phyloP scores from a whole-genome alignment of 1,140 invertebrate species.

The Homarus americanus region DNA sequence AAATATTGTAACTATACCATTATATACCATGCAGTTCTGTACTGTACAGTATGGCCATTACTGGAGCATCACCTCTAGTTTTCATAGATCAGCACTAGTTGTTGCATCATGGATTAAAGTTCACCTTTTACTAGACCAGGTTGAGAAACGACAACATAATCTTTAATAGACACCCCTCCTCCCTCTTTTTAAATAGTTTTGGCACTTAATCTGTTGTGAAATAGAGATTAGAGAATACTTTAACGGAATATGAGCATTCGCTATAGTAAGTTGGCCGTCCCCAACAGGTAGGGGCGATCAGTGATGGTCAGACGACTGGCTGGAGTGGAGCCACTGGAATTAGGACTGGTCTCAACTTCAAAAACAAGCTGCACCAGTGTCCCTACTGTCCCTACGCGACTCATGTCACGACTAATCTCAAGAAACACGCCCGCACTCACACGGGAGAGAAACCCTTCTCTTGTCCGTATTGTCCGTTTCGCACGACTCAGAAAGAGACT shows the following conservation, averaged over 20 bases:
- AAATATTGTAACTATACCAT: no score
- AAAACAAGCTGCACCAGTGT: constrained; percentile 27
- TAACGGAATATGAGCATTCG: not conserved
- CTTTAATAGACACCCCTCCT: no score
- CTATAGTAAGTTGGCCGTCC: constrained; percentile 22
- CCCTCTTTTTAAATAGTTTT: no score
- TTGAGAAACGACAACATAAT: no score
- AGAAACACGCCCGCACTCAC: constrained; percentile 17
- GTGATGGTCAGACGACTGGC: constrained; percentile 32
- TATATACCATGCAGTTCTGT: no score
- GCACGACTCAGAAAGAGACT: constrained; percentile 7
- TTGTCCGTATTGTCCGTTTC: constrained; percentile 24
- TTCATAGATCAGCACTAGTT: no score
- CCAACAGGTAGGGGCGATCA: constrained; percentile 26
- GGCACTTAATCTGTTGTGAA: no score
- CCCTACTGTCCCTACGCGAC: constrained; percentile 34
- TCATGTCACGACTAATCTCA: constrained; percentile 20
- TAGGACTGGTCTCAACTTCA: constrained; percentile 13
- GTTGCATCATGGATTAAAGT: no score
- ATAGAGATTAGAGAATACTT: not conserved
- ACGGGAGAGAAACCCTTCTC: constrained; percentile 30
- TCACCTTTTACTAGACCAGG: no score
- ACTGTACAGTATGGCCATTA: no score
- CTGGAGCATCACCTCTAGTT: no score
- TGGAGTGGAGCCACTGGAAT: constrained; percentile 24